Conservation (phyloP, 1,140 invertebrate genomes). For the Eurosta solidaginis region DNA sequence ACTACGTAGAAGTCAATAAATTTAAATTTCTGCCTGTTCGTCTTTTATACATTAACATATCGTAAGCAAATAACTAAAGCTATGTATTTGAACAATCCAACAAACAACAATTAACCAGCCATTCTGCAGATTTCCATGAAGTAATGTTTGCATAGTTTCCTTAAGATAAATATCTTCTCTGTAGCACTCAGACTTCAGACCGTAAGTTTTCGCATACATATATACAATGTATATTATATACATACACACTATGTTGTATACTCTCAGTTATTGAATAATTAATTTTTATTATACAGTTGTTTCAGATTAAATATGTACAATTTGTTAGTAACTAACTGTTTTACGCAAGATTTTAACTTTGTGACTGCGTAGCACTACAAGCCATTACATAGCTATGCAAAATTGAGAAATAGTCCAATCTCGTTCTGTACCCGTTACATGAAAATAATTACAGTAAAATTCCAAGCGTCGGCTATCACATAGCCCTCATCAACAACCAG, state of each 20-base stretch:
- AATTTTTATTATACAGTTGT: slow-evolving; percentile 23
- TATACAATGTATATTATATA: too few species aligned
- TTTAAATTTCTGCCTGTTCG: slow-evolving; percentile 10
- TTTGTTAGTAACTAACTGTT: slow-evolving; percentile 12
- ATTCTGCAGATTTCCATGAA: neutral
- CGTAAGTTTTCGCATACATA: neutral
- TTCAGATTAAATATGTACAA: slow-evolving; percentile 16
- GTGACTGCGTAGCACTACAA: neutral
- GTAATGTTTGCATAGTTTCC: neutral
- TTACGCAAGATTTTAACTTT: neutral
- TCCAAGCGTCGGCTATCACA: too few species aligned
- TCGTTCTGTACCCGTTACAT: too few species aligned
- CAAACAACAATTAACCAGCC: neutral
- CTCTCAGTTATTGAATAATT: slow-evolving; percentile 21
- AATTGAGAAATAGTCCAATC: too few species aligned
- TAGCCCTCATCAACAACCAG: too few species aligned
- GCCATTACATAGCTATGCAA: neutral
- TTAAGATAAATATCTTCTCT: neutral
- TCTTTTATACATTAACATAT: slow-evolving; percentile 16
- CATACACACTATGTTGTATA: neutral
- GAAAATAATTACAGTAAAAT: too few species aligned
- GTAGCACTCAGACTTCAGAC: neutral
- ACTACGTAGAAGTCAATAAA: neutral
- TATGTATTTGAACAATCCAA: slow-evolving; percentile 1
- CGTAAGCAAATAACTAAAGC: neutral